Evolutionary conservation across 2,888 invertebrate species (phyloP), one percentile per base, ranked within the genome.

Genomic region (Micropterix aruncella): DNA sequence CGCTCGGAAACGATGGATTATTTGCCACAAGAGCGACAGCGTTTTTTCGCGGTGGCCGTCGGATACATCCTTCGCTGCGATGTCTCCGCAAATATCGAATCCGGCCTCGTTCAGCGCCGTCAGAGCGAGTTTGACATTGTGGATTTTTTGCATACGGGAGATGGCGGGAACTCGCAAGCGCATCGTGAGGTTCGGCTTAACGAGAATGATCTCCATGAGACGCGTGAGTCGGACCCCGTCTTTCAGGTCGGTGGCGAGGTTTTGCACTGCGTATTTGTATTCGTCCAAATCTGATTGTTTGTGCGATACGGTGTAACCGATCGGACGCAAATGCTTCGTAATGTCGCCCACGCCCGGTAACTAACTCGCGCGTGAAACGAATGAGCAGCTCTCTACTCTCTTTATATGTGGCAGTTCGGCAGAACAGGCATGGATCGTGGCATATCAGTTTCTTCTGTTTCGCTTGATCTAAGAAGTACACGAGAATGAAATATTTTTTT

Each of bases 1-100:
- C 3, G 81, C 82, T 52, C 86, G 78, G 61, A 85, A 85, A 52
- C 83, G 85, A 57, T 90, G 83, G 47, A 93, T 87, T 12, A 94
- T 75, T 58, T 88, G 87, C 92, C 93, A 94, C 2, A 94, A 64
- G 15, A 94, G 70, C 0, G 86, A 86, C 7, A 93, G 62, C 0
- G 90, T 93, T 59, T 90, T 91, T 58, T 93, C 91, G 46, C 83
- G 72, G 58, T 93, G 87, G 0, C 93, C 93, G 57, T 90, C 86
- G 0, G 85, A 90, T 48, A 94, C 82, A 57, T 90, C 87, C 40
- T 79, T 75, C 0, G 87, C 72, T 1, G 73, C 69, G 19, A 92
- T 85, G 16, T 83, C 77, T 2, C 79, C 78, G 18, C 69, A 62
- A 3, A 84, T 74, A 1, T 59, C 57, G 53, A 75, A 80, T 19